These are phyloP conservation scores for Styela clava DNA, from an alignment of 23 tunicate genomes.

Conservation along the genomic window DNA sequence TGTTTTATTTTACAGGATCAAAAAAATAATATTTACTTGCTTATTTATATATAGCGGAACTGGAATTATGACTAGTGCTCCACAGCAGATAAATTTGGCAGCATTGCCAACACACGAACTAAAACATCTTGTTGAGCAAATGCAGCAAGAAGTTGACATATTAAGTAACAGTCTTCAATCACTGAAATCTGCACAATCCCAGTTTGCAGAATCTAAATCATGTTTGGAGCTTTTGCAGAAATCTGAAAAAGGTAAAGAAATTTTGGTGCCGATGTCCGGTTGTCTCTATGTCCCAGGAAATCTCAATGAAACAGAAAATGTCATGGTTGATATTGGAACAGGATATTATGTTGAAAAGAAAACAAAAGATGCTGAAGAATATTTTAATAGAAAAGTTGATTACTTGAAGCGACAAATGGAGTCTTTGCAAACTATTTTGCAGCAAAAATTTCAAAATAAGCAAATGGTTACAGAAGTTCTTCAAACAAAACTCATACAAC, in stretches of 20 bases:
- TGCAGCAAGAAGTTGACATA: slow-evolving; percentile 70
- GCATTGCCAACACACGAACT: slow-evolving; percentile 63
- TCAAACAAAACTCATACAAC: slow-evolving; percentile 69
- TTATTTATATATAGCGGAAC: no score
- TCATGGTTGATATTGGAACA: slow-evolving; percentile 88
- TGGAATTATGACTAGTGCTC: slow-evolving; percentile 23
- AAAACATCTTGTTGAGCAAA: slow-evolving; percentile 73
- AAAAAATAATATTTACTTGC: no score
- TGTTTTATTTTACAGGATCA: no score
- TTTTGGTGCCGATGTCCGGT: slow-evolving; percentile 81
- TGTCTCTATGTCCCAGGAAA: slow-evolving; percentile 90
- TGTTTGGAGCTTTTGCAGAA: slow-evolving; percentile 46
- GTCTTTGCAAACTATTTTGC: slow-evolving; percentile 59
- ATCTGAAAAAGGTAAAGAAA: slow-evolving; percentile 50
- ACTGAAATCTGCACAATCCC: slow-evolving; percentile 68
- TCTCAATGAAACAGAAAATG: slow-evolving; percentile 57
- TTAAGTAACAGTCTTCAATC: slow-evolving; percentile 65
- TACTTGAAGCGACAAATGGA: slow-evolving; percentile 91
- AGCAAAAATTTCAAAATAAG: slow-evolving; percentile 74
- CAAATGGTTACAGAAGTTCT: slow-evolving; percentile 79
- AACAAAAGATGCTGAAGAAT: slow-evolving; percentile 79
- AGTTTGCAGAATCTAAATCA: slow-evolving; percentile 54
- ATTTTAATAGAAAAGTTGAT: slow-evolving; percentile 84
- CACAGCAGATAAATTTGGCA: slow-evolving; percentile 55
- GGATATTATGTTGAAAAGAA: slow-evolving; percentile 84